These are phyloP conservation scores for Channa argus DNA, from an alignment of 2,113 vertebrate species.

Conservation along the genomic window DNA sequence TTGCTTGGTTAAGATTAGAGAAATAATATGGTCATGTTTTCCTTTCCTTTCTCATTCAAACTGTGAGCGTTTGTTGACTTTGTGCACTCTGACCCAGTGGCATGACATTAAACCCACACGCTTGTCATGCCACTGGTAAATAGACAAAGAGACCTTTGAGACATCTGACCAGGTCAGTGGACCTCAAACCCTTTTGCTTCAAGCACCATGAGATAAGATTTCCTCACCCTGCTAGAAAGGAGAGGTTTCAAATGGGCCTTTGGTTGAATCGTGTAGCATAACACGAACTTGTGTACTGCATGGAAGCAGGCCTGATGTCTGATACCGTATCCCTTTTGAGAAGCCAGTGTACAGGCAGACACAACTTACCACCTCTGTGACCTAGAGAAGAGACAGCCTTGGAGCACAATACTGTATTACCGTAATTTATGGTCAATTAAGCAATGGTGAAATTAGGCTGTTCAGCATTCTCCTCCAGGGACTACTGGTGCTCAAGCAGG, in stretches of 20 bases:
- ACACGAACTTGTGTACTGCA: not conserved
- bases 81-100: slow-evolving; percentile 37
- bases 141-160: slow-evolving; percentile 37
- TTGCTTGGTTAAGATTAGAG: not conserved
- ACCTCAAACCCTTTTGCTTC: slow-evolving; percentile 1
- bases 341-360: not conserved
- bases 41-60: not conserved
- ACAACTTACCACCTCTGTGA: not conserved
- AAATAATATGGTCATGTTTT: not conserved
- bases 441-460: not conserved
- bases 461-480: slow-evolving; percentile 18
- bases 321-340: not conserved
- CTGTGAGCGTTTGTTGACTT: not conserved
- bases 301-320: not conserved
- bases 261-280: not conserved
- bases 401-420: not conserved
- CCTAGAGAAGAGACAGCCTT: not conserved
- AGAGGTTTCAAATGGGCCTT: not conserved
- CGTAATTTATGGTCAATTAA: slow-evolving; percentile 15
- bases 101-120: slow-evolving; percentile 51
- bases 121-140: slow-evolving; percentile 24
- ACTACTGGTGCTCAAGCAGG: slow-evolving; percentile 2
- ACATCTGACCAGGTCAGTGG: slow-evolving; percentile 24
- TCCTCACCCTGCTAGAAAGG: slow-evolving; percentile 20
- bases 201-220: slow-evolving; percentile 15